These are phyloP conservation scores for Neoarius graeffei DNA, from an alignment of 2,113 vertebrate genomes.

Conservation along the genomic window DNA sequence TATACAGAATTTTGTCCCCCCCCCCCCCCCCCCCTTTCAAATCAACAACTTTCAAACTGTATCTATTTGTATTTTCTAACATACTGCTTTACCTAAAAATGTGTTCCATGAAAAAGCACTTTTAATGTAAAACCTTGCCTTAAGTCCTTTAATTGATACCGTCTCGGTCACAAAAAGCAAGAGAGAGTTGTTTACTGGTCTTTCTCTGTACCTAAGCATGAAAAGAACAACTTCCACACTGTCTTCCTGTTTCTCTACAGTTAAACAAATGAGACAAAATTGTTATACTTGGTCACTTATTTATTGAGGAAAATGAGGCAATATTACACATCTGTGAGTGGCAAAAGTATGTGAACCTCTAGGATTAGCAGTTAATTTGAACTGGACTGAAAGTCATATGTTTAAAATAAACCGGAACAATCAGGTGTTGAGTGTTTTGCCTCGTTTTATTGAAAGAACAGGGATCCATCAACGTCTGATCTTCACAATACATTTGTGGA, in stretches of 20 bases:
- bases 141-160: constrained; percentile 17
- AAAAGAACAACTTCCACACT: background rate
- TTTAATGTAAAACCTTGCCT: constrained; percentile 43
- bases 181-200: background rate
- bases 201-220: background rate
- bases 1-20: constrained; percentile 66
- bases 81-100: background rate
- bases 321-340: no score
- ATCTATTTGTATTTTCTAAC: constrained; percentile 59
- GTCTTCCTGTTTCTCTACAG: background rate
- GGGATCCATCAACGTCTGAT: no score
- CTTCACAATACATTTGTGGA: no score
- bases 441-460: no score
- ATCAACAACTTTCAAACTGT: constrained; percentile 70
- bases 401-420: no score
- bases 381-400: no score
- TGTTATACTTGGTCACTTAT: no score
- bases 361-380: no score
- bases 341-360: no score
- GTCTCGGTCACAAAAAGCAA: background rate
- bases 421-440: no score
- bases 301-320: no score
- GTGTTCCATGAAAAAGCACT: constrained; percentile 31
- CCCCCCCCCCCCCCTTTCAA: constrained; percentile 48
- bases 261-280: no score